These are phyloP conservation scores for Actinia tenebrosa DNA, from an alignment of 64 coral and sea anemone genomes.

Conservation along the genomic window DNA sequence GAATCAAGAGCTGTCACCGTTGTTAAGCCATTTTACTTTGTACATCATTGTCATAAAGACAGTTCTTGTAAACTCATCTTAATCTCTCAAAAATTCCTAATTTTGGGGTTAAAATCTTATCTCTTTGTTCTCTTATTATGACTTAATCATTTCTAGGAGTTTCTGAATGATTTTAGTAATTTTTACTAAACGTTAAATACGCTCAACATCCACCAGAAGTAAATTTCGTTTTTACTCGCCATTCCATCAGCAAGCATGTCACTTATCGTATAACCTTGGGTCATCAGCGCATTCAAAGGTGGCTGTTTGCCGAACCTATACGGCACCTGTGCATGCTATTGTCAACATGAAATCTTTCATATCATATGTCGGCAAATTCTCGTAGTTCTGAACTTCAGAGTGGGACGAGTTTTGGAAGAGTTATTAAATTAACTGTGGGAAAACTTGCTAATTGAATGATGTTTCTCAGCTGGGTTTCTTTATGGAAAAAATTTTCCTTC, in stretches of 20 bases:
- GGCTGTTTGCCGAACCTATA: neutral
- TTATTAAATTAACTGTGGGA: neutral
- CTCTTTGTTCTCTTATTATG: neutral
- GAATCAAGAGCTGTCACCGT: neutral
- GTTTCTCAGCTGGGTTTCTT: neutral
- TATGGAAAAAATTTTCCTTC: neutral
- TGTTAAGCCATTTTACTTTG: conserved; percentile 6
- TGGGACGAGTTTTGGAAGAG: neutral
- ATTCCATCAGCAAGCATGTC: neutral
- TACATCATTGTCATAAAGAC: neutral
- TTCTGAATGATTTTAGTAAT: neutral
- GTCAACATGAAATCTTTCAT: neutral
- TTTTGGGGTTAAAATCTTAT: neutral
- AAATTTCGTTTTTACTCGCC: neutral
- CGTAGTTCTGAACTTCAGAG: neutral
- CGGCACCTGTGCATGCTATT: conserved; percentile 6
- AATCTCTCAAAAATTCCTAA: neutral
- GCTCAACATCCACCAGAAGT: neutral
- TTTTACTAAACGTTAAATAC: neutral
- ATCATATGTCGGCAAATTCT: neutral
- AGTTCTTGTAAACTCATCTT: neutral
- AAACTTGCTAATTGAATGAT: neutral
- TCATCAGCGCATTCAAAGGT: neutral
- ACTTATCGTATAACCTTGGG: neutral
- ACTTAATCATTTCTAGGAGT: neutral